Evolutionary conservation across 2,113 vertebrate species (phyloP), one percentile per base, ranked within the genome.

Genomic region (Ginglymostoma cirratum): DNA sequence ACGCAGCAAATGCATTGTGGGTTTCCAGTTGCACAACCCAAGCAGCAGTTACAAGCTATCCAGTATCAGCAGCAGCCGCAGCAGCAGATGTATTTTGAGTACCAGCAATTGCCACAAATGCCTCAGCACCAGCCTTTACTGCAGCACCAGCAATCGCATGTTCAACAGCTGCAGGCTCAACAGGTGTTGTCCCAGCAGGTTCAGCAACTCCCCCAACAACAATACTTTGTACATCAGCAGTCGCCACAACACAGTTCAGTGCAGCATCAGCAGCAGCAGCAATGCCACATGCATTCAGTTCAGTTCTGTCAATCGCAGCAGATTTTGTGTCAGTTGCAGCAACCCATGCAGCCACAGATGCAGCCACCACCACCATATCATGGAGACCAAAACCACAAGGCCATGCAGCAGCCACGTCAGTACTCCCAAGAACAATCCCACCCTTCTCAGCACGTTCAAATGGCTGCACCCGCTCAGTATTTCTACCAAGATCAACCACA

Each of bases 271-370:
- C 97, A 97, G 65, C 97, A 96, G 83, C 97, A 97, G 90, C 98
- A 97, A 95, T 97, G 97, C 69, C 92, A 78, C 98, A 97, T 98
- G 97, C 98, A 97, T 95, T 96, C 98, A 96, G 96, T 98, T 97
- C 98, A 98, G 97, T 98, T 98, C 97, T 98, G 98, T 96, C 98
- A 97, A 96, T 96, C 97, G 0, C 97, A 97, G 21, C 97, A 98
- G 95, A 96, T 98, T 96, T 96, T 98, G 97, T 98, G 97, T 96
- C 97, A 98, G 96, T 96, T 98, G 0, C 96, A 96, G 92, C 96
- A 97, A 90, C 27, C 93, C 45, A 23, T 98, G 95, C 97, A 98
- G 0, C 97, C 97, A 38, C 65, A 87, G 17, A 96, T 96, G 94
- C 95, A 96, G 14, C 96, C 96, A 48, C 97, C 98, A 78, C 96